Evolutionary conservation across 2,888 invertebrate genomes (phyloP), one percentile per base, ranked within the genome.

Genomic region (Spisula solida): DNA sequence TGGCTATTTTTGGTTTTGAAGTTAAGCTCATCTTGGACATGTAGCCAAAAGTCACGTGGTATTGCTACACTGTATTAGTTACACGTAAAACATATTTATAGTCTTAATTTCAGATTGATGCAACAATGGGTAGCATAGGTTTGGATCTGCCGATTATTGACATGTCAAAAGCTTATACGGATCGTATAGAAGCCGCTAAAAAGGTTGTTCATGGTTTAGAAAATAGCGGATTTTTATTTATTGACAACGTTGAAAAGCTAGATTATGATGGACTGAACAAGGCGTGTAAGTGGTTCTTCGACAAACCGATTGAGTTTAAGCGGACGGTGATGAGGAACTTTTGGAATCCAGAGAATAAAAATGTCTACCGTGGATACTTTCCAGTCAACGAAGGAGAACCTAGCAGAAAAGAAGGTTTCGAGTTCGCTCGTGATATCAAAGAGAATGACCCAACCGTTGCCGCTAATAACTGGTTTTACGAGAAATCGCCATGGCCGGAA

Each of bases 351-450:
- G 84, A 90, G 14, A 93, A 92, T 78, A 29, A 79, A n/a, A 93
- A 94, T 81, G 66, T 92, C 1, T 94, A 94, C 80, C 90, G 94
- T 12, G 94, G 94, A 14, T 94, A 93, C 82, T 94, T 94, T 80
- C 94, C 94, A 0, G 88, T 93, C 6, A 87, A 88, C 16, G 87
- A 91, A 75, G 93, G 88, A 0, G 93, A 92, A 82, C 90, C 90
- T 20, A 93, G 93, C 34, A 89, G 93, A 66, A 94, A 94, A 31
- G 94, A 94, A 86, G 94, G 94, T 0, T 94, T 93, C 80, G 94
- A 94, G 80, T 91, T 93, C 51, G 92, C 89, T 1, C 56, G 89
- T 25, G 93, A 91, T 18, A 84, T 92, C 5, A 86, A 80, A 16
- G 84, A 92, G 81, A 90, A 92, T 78, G 90, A 91, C 41, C 84